phyloP scores from a whole-genome alignment of 1,140 invertebrate genomes.

The Caenorhabditis tropicalis region DNA sequence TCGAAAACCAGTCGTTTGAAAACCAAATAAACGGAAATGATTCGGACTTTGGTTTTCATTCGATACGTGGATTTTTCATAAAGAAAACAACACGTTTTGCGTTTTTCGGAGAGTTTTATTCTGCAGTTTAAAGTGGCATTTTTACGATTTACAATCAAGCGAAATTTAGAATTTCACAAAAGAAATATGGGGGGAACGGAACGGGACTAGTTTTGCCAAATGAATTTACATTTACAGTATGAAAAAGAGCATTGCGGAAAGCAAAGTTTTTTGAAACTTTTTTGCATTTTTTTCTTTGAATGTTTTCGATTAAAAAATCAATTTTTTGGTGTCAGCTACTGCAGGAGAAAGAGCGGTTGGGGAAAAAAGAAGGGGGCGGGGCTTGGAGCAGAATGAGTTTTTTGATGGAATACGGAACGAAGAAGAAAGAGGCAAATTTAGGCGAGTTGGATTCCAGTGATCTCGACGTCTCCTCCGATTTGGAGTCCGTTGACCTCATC shows the following conservation, averaged over 20 bases:
- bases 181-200: background rate
- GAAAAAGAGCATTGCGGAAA: background rate
- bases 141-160: constrained; percentile 31
- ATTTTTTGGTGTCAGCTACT: background rate
- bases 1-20: constrained; percentile 10
- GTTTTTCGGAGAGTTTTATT: constrained; percentile 25
- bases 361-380: background rate
- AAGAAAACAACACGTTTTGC: background rate
- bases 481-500: constrained; percentile 67
- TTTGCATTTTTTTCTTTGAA: background rate
- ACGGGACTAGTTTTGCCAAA: background rate
- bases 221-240: background rate
- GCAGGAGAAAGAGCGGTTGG: constrained; percentile 39
- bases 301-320: background rate
- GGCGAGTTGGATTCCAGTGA: constrained; percentile 67
- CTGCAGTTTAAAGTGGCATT: background rate
- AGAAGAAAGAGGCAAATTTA: constrained; percentile 47
- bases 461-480: constrained; percentile 68
- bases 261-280: constrained; percentile 22
- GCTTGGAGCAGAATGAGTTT: constrained; percentile 32
- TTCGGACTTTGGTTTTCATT: background rate
- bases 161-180: constrained; percentile 42
- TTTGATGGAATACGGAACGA: background rate
- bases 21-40: background rate
- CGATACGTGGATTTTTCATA: background rate